Conservation (phyloP, 35 echinoderm and acorn worm genomes). For the Ophioderma brevispina region DNA sequence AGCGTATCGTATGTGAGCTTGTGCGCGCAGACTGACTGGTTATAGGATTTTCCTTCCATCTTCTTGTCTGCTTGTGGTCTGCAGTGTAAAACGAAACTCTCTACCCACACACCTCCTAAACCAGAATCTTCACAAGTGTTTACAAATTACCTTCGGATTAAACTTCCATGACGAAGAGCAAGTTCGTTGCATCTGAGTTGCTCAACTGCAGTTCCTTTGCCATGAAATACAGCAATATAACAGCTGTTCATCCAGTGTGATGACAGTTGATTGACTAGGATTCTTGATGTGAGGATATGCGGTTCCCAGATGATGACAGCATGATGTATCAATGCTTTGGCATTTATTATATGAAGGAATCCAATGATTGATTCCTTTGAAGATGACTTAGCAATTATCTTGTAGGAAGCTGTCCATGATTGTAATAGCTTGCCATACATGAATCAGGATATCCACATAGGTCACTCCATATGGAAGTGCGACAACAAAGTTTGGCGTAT, state of each 20-base stretch:
- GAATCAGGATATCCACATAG: too few relatives aligned
- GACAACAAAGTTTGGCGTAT: too few relatives aligned
- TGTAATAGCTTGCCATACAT: background rate
- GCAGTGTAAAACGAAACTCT: slow-evolving; percentile 1
- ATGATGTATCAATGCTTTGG: slow-evolving; percentile 1
- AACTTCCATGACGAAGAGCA: background rate
- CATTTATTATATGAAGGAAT: background rate
- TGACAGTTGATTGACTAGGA: slow-evolving; percentile 20
- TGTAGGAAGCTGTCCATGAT: slow-evolving; percentile 17
- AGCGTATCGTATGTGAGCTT: slow-evolving; percentile 28
- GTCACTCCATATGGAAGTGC: too few relatives aligned
- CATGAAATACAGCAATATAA: too few relatives aligned
- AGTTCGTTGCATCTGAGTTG: background rate
- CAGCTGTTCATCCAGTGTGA: slow-evolving; percentile 35
- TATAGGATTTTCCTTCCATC: background rate
- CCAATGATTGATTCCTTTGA: background rate
- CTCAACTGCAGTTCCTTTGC: slow-evolving; percentile 27
- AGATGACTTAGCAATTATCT: background rate
- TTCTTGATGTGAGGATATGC: background rate
- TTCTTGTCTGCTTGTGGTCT: too few relatives aligned
- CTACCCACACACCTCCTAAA: background rate
- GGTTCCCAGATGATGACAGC: background rate
- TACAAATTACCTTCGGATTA: background rate
- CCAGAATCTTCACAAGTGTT: slow-evolving; percentile 2
- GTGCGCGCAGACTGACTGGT: background rate